Percentiles rank a stretch among this genome's conserved stretches.
Evolutionary conservation across 2,113 vertebrate genomes (phyloP).

Genomic region (Leucopternis melanops): DNA sequence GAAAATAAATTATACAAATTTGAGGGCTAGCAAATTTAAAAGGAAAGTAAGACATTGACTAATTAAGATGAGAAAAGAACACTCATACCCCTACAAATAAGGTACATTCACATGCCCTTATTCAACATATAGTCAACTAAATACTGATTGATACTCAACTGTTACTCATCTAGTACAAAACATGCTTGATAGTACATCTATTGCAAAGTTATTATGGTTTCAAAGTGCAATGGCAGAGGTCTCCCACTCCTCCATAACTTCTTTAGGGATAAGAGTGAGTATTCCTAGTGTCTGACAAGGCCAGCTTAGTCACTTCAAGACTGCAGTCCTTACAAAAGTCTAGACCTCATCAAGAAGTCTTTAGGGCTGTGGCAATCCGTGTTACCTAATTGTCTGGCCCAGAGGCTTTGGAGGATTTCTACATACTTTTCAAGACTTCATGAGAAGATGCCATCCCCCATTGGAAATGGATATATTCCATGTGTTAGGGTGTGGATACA

Average conservation of each 20-base stretch:
- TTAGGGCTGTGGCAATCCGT: not conserved
- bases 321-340: not conserved
- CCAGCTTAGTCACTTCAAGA: not conserved
- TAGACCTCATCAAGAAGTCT: not conserved
- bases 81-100: not conserved
- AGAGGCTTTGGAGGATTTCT: not conserved
- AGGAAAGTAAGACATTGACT: not conserved
- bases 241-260: not conserved
- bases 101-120: not conserved
- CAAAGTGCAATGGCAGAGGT: not conserved
- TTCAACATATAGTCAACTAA: not conserved
- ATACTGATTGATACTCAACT: not conserved
- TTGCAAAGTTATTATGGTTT: not conserved
- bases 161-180: not conserved
- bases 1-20: not conserved
- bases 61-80: not conserved
- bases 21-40: not conserved
- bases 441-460: not conserved
- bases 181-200: not conserved
- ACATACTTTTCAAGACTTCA: not conserved
- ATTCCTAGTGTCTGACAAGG: not conserved
- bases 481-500: not conserved
- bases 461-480: not conserved
- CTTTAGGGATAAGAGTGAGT: not conserved
- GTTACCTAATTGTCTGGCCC: not conserved